These are phyloP conservation scores for Lagocephalus sceleratus DNA, from an alignment of 2,797 vertebrate species.

Conservation along the genomic window DNA sequence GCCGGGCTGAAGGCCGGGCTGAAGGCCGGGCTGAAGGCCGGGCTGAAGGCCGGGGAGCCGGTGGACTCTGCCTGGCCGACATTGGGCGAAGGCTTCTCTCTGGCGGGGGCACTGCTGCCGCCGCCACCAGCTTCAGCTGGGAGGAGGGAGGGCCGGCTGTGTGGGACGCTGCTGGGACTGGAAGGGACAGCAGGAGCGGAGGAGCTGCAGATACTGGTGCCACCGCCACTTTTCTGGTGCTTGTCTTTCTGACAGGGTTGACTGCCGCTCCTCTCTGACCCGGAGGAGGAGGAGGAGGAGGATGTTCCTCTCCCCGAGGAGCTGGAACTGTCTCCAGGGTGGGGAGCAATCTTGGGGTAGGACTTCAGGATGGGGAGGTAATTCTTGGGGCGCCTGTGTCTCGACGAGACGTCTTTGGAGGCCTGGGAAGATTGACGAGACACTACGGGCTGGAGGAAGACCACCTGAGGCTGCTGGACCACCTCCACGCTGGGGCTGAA, in stretches of 20 bases:
- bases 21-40: conserved; percentile 9
- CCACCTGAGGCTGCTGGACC: conserved; percentile 79
- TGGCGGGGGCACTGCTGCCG: conserved; percentile 15
- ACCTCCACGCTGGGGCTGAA: conserved; percentile 74
- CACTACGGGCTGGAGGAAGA: conserved; percentile 69
- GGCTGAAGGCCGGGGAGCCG: conserved; percentile 13
- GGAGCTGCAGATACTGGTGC: conserved; percentile 21
- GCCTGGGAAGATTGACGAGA: conserved; percentile 65
- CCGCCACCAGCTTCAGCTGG: conserved; percentile 28
- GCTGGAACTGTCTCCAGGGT: conserved; percentile 78
- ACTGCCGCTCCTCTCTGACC: conserved; percentile 48
- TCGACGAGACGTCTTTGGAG: conserved; percentile 65
- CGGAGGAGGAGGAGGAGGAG: conserved; percentile 31
- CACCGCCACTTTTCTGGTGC: conserved; percentile 30
- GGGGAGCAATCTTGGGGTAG: conserved; percentile 89
- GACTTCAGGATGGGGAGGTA: conserved; percentile 90
- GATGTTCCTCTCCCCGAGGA: conserved; percentile 64
- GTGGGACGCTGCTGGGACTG: conserved; percentile 23
- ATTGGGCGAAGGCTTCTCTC: neutral
- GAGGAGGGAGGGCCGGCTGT: conserved; percentile 35
- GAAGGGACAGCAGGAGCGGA: conserved; percentile 40
- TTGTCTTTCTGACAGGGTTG: conserved; percentile 49
- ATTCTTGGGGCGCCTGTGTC: conserved; percentile 79
- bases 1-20: conserved; percentile 6
- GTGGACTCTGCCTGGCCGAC: conserved; percentile 30